Base-by-base conservation (phyloP, 2,113 vertebrate species). In the Albula goreensis region DNA sequence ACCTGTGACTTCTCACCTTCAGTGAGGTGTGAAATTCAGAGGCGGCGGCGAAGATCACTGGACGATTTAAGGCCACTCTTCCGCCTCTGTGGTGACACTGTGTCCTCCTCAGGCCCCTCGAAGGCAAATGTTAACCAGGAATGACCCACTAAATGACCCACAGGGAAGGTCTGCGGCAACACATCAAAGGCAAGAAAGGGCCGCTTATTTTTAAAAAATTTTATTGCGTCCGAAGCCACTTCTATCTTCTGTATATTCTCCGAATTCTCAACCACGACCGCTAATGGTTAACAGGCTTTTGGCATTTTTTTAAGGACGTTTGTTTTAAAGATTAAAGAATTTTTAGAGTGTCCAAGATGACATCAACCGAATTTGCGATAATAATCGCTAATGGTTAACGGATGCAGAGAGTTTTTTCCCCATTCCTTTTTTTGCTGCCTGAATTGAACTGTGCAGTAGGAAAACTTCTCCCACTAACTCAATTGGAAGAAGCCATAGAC, bases 1-100 rank as follows among this genome's bases (percentile, higher is more conserved):
- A 84, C 89, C 82, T 88, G 53, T 86, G 86, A 89, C 85, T 83
- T 70, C 83, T 82, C 88, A 90, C 91, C 90, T 90, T 88, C 63
- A 92, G 86, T 79, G 79, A 84, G 88, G 86, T 91, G 85, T 88
- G 84, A 91, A 88, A 89, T 90, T 90, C 17, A 56, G 89, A 87
- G 1, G 10, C 8, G 41, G 4, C 9, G 22, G 15, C 4, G 5
- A 8, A 51, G 9, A 12, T 60, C 56, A 15, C 3, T 60, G 56
- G 17, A 12, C 52, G 82, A 88, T 81, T 41, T 41, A 63, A 91
- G 77, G 84, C 50, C 86, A 84, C 0, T 52, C 60, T 88, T 81
- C 86, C 17, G 4, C 83, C 74, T 74, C 66, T 19, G 66, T 50
- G 13, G 17, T 50, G 17, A 66, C 63, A 50, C 78, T 48, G 31